These are phyloP conservation scores for Sarcophilus harrisii DNA, from an alignment of 2,797 vertebrate species.

Conservation along the genomic window DNA sequence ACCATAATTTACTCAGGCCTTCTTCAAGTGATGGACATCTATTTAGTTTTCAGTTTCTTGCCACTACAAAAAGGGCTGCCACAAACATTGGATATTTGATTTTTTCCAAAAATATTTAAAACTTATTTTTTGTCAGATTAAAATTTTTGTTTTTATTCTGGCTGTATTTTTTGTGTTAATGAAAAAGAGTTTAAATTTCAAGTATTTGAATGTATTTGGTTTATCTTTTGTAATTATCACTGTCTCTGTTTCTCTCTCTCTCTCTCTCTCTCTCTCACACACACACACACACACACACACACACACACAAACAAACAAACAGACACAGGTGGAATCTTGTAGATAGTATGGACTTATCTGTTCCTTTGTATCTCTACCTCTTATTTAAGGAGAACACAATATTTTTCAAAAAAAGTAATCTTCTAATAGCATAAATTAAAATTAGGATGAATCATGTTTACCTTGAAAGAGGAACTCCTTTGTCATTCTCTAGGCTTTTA, in stretches of 20 bases:
- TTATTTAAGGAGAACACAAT: neutral
- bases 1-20: too few species aligned
- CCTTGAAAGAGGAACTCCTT: neutral
- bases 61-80: too few species aligned
- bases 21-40: too few species aligned
- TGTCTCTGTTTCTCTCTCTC: too few species aligned
- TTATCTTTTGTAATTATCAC: neutral
- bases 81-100: too few species aligned
- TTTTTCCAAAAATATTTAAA: neutral
- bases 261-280: too few species aligned
- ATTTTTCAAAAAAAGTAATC: too few species aligned
- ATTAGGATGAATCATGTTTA: neutral
- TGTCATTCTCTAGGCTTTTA: neutral
- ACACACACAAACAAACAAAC: too few species aligned
- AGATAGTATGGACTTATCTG: neutral
- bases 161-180: neutral
- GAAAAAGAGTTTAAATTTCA: neutral
- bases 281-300: too few species aligned
- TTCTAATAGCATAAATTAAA: neutral
- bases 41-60: too few species aligned
- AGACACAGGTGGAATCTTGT: neutral
- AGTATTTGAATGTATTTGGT: neutral
- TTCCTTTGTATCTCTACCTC: neutral
- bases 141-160: neutral
- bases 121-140: neutral